phyloP scores from a whole-genome alignment of 2,888 invertebrate species.

The Elmis aenea region DNA sequence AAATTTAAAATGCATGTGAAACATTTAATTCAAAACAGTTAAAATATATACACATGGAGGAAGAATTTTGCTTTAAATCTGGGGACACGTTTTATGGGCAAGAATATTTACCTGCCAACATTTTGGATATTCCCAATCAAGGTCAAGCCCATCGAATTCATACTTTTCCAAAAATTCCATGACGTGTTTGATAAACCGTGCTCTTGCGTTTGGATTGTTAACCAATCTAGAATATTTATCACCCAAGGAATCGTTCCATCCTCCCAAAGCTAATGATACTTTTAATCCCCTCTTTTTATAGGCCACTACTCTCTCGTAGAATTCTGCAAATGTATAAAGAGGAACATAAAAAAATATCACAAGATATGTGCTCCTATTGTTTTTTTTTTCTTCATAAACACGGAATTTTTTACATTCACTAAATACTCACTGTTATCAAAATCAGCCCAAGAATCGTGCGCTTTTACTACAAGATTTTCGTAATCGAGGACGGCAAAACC shows the following conservation, averaged over 20 bases:
- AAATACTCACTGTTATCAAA: constrained; percentile 72
- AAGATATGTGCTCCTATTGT: not conserved
- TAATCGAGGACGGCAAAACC: constrained; percentile 89
- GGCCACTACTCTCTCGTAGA: constrained; percentile 78
- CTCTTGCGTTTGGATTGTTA: constrained; percentile 66
- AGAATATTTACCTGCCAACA: constrained; percentile 67
- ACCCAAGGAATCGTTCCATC: constrained; percentile 91
- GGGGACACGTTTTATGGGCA: not conserved
- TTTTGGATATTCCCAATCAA: constrained; percentile 94
- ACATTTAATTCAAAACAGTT: too few species aligned
- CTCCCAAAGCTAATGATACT: constrained; percentile 85
- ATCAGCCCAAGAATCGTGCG: constrained; percentile 89
- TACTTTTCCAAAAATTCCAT: constrained; percentile 73
- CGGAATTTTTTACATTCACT: not conserved
- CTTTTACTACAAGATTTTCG: constrained; percentile 69
- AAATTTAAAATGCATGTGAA: too few species aligned
- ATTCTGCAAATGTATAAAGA: constrained; percentile 58
- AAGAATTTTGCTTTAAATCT: not conserved
- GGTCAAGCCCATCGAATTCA: constrained; percentile 87
- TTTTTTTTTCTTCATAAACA: constrained; percentile 1
- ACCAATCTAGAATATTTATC: constrained; percentile 85
- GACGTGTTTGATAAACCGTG: constrained; percentile 69
- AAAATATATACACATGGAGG: constrained; percentile 1
- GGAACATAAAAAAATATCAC: not conserved
- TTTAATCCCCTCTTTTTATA: constrained; percentile 76